Conservation (phyloP, 2,113 vertebrate genomes). For the Cacatua alba region DNA sequence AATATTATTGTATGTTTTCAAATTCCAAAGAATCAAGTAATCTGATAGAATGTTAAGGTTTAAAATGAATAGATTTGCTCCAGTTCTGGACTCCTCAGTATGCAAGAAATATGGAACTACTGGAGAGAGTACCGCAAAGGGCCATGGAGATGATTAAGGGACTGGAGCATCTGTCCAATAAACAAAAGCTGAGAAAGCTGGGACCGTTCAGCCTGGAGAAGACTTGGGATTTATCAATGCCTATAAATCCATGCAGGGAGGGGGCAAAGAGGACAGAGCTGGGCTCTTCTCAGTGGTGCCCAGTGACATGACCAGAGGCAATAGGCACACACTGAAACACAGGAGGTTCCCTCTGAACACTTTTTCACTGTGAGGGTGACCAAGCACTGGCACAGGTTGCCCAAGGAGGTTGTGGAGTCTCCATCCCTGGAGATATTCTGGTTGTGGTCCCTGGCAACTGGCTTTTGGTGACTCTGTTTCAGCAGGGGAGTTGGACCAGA, state of each 20-base stretch:
- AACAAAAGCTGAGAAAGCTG: not conserved
- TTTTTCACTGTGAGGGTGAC: not conserved
- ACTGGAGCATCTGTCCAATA: not conserved
- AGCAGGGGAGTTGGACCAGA: not conserved
- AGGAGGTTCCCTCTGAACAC: not conserved
- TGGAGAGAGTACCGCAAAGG: not conserved
- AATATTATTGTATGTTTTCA: not conserved
- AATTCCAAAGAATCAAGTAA: not conserved
- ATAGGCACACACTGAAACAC: not conserved
- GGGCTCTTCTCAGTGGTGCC: not conserved
- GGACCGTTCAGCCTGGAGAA: not conserved
- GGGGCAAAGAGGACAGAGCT: not conserved
- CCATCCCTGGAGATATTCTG: not conserved
- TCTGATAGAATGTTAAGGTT: not conserved
- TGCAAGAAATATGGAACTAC: accelerated
- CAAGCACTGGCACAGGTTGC: not conserved
- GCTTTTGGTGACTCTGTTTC: not conserved
- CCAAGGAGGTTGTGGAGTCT: not conserved
- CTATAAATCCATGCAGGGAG: not conserved
- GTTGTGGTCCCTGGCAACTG: accelerated
- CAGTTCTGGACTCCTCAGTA: not conserved
- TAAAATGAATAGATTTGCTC: not conserved
- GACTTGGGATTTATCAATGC: not conserved
- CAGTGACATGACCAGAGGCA: not conserved
- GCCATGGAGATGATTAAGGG: accelerated